Evolutionary conservation across 2,888 invertebrate genomes (phyloP), one percentile per base, ranked within the genome.

Genomic region (Salpingus planirostris): DNA sequence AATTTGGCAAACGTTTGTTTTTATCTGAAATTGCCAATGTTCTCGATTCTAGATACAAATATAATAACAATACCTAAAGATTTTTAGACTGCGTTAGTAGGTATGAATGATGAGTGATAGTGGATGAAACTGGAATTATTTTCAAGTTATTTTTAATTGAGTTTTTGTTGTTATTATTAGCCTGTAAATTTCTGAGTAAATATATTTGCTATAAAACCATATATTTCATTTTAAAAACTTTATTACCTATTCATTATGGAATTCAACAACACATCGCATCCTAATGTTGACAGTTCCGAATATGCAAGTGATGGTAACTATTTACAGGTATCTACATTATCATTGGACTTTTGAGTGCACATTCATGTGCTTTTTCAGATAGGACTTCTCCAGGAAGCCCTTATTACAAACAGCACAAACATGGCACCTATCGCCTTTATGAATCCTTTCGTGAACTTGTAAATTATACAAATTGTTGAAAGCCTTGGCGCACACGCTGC

Each of bases 381-480:
- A 57, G 6, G 55, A 55, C 31, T 57, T 58, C 31, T 58, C 57
- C 23, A 57, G 41, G 41, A 58, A 58, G 7, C 55, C 54, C 35
- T 57, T 57, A 18, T 38, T 39, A 29, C 58, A 59, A 30, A 55
- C 38, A 5, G 31, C 26, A 40, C 59, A 59, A 29, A 56, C 42
- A 27, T 59, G 57, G 31, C 52, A 48, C 33, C 48, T 46, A 40
- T 55, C 44, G 3, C 57, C 57, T 29, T 46, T 49, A 40, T 57
- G 59, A 24, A 56, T 57, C 27, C 59, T 47, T 37, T 59, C 57
- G 24, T 59, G 59, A 4, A 57, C 56, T 44, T 57, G 51, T 21
- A 57, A 44, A 43, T 57, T 57, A 29, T 54, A 55, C 15, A 50
- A 35, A 38, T 50, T 50, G 38, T 55, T 57, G 40, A 59, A 59